Evolutionary conservation across 1,140 invertebrate genomes (phyloP).

Genomic region (Pseudomyrmex dendroicus): DNA sequence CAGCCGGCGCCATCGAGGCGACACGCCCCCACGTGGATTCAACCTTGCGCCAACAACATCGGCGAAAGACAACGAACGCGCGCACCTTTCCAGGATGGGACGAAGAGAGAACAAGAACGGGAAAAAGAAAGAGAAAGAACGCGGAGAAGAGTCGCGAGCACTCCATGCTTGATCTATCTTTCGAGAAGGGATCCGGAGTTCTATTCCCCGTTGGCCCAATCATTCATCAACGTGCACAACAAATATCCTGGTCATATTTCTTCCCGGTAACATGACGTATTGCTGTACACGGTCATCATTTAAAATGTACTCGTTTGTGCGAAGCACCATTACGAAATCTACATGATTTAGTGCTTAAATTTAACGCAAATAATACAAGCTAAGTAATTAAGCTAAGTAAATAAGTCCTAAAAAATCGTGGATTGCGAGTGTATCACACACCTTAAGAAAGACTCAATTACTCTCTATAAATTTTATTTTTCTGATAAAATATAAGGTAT

Average conservation of each 20-base stretch:
- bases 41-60: slow-evolving; percentile 81
- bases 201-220: slow-evolving; percentile 31
- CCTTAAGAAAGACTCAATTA: neutral
- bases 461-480: neutral
- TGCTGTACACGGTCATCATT: slow-evolving; percentile 31
- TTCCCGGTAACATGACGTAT: slow-evolving; percentile 43
- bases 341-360: neutral
- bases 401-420: neutral
- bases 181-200: slow-evolving; percentile 4
- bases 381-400: neutral
- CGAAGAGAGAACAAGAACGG: neutral
- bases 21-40: slow-evolving; percentile 84
- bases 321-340: slow-evolving; percentile 1
- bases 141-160: slow-evolving; percentile 25
- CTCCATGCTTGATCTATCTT: slow-evolving; percentile 36
- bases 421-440: neutral
- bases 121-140: slow-evolving; percentile 17
- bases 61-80: slow-evolving; percentile 78
- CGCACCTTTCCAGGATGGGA: slow-evolving; percentile 66
- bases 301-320: neutral
- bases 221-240: slow-evolving; percentile 51
- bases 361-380: slow-evolving; percentile 16
- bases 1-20: slow-evolving; percentile 85
- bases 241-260: slow-evolving; percentile 52
- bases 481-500: neutral